Evolutionary conservation across 2,797 vertebrate genomes (phyloP).

Genomic region (Apogon hyalosoma): DNA sequence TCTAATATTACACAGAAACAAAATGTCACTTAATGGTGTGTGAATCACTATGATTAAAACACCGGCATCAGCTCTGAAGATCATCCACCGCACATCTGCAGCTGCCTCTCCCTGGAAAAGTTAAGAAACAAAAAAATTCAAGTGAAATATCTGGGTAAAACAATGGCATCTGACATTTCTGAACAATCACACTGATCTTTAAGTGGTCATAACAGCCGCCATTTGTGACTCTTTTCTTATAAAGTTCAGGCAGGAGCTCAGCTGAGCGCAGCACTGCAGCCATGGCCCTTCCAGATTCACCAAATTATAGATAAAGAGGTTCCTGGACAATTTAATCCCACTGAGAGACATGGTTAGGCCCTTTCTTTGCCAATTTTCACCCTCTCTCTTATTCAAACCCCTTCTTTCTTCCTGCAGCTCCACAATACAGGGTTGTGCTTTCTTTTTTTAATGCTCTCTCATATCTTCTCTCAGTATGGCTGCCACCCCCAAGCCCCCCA

Average conservation of each 20-base stretch:
- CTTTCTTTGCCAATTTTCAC: slow-evolving; percentile 86
- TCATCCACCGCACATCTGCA: slow-evolving; percentile 3
- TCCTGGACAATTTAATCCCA: slow-evolving; percentile 92
- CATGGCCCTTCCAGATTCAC: slow-evolving; percentile 86
- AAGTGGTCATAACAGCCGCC: slow-evolving; percentile 65
- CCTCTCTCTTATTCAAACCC: slow-evolving; percentile 69
- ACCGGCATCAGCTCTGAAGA: not conserved
- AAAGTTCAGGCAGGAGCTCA: slow-evolving; percentile 34
- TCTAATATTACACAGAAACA: not conserved
- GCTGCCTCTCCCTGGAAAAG: slow-evolving; percentile 31
- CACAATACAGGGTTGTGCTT: slow-evolving; percentile 77
- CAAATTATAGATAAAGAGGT: slow-evolving; percentile 86
- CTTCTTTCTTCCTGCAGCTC: slow-evolving; percentile 79
- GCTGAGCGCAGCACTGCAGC: slow-evolving; percentile 73
- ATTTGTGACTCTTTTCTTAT: slow-evolving; percentile 54
- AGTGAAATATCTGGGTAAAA: slow-evolving; percentile 1
- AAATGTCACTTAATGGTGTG: not conserved
- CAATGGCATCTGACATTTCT: not conserved
- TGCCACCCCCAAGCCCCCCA: slow-evolving; percentile 71
- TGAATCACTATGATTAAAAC: slow-evolving; percentile 18
- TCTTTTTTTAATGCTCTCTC: slow-evolving; percentile 78
- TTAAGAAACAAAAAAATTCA: slow-evolving; percentile 1
- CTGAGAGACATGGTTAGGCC: slow-evolving; percentile 84
- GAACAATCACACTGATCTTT: slow-evolving; percentile 15
- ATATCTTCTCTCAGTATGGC: slow-evolving; percentile 83